Base-by-base conservation (phyloP, 2,888 invertebrate species). In the Phlogophora meticulosa region DNA sequence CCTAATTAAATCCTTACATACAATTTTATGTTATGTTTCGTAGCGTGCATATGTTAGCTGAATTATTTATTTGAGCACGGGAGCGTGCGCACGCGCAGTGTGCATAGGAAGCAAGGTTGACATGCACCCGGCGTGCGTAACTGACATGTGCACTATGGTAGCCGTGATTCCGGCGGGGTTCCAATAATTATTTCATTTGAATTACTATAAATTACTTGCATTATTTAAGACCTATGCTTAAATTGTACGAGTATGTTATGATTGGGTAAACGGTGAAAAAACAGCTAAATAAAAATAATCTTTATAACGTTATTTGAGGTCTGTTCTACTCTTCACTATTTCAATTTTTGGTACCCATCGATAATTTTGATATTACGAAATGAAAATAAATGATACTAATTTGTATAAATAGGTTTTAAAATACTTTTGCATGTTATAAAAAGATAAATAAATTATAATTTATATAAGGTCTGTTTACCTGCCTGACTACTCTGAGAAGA, bases 131-230 rank as follows among this genome's bases (percentile, higher is more conserved):
- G 82, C 68, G 78, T 62, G 81, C 82, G 80, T 76, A 81, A 82
- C 83, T 60, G 71, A 76, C 80, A 83, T 79, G 73, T 78, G 82
- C 66, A 70, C 76, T 83, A 83, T 82, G 76, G 80, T 77, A 76
- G 48, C 87, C 89, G 85, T 91, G 87, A 88, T 91, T 92, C 92
- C 91, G 91, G 91, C 86, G 68, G 62, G 56, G 72, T 73, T 57
- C 32, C 48, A 57, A 65, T 65, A 15, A 48, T 49, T 62, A n/a
- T n/a, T 4, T 40, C 10, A 57, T 7, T 24, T 43, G 11, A 68
- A 52, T 57, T 42, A 45, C 17, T 17, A 28, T 51, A 34, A 24
- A 49, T 58, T 49, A 51, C 13, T 45, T 7, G 22, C 7, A 34
- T 55, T 55, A 20, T 49, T 11, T 17, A 20, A 15, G 5, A n/a